Evolutionary conservation across 1,140 invertebrate species (phyloP), one percentile per base, ranked within the genome.

Genomic region (Planococcus citri): DNA sequence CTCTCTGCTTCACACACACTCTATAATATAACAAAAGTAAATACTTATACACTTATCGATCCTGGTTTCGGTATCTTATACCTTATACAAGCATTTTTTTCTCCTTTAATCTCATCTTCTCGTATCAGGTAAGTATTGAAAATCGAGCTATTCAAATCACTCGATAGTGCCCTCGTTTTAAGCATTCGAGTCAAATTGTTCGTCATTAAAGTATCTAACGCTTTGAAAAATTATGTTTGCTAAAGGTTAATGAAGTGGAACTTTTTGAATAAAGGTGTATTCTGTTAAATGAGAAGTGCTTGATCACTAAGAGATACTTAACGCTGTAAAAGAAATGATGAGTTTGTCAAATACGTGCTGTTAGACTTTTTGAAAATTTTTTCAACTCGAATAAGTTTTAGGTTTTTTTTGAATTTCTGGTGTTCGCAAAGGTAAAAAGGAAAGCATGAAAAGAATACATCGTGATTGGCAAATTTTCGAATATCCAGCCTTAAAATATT

Each of bases 271-370:
- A 51, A 51, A 51, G 41, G n/a, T 51, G 17, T 51, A 51, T 51
- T 51, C 17, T n/a, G 41, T 51, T 51, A 51, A 51, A 51, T 51
- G 41, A 51, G 41, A 51, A 51, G 41, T 51, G 41, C 41, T 51
- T 51, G 41, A 51, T 51, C 41, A 51, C 41, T 2, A 20, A 14
- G 12, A 51, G n/a, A 20, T 51, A n/a, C 41, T 51, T 51, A 51
- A n/a, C 3, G 17, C 2, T 33, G 29, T 12, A 33, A 6, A 33
- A 33, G 12, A 51, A 17, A 20, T 51, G 41, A 51, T 51, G 41
- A 51, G 2, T 9, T 51, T 51, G 41, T 51, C 2, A 20, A 20
- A 51, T 51, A 14, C 14, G 14, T 51, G 41, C 2, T 51, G 41
- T 51, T 51, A 2, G 17, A 51, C 41, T 51, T 37, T 37, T 51